Evolutionary conservation across 1,140 invertebrate genomes (phyloP).

Genomic region (Orchestia grillus): DNA sequence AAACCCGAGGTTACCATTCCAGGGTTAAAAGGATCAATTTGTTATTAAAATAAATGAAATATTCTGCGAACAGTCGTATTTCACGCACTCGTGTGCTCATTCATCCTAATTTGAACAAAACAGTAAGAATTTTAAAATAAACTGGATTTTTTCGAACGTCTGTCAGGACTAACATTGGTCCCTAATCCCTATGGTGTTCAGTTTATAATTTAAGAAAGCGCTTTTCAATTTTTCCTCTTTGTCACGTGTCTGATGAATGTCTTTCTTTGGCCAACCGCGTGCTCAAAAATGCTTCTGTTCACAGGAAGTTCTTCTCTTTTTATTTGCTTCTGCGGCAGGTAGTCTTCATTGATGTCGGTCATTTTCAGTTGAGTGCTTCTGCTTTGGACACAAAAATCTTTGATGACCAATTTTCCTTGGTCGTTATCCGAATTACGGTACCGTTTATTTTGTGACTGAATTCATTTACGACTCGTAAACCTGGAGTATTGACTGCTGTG

Average conservation of each 20-base stretch:
- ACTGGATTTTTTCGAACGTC: too few relatives aligned
- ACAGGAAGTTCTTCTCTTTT: neutral
- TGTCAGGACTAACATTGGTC: too few relatives aligned
- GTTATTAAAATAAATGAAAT: too few relatives aligned
- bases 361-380: neutral
- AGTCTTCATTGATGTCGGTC: neutral
- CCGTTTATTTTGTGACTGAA: neutral
- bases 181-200: too few relatives aligned
- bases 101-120: too few relatives aligned
- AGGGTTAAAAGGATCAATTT: too few relatives aligned
- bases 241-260: neutral
- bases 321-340: neutral
- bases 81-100: too few relatives aligned
- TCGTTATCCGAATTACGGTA: neutral
- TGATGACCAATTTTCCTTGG: neutral
- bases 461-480: neutral
- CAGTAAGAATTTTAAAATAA: too few relatives aligned
- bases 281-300: neutral
- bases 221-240: neutral
- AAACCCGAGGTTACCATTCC: too few relatives aligned
- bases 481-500: neutral
- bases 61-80: too few relatives aligned
- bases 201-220: too few relatives aligned
- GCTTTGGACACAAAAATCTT: neutral
- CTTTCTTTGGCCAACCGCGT: neutral